Evolutionary conservation across 2,797 vertebrate species (phyloP), one percentile per base, ranked within the genome.

Genomic region (Buceros bicornis): DNA sequence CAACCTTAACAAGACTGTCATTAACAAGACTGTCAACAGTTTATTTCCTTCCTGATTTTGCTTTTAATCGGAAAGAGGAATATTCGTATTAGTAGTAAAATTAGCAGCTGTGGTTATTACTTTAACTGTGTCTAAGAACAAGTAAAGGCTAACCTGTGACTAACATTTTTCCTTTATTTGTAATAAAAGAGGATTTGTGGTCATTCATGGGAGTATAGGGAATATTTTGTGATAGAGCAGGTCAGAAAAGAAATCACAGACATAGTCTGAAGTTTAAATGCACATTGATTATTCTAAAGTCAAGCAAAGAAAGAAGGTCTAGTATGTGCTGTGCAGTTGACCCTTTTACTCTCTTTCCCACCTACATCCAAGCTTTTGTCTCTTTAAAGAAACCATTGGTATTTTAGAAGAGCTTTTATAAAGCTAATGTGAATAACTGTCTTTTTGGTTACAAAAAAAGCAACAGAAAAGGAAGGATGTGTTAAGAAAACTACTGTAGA

Each of bases 391-490:
- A 90, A n/a, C 37, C 50, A 28, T 28, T 81, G 66, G 6, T 60
- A 25, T 70, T 91, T 90, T 90, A 45, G 10, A 82, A 54, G 45
- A 48, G 43, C 26, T 93, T 93, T 91, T 71, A 17, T 53, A 78
- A 92, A 89, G 37, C 37, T 90, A 73, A 53, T 47, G 48, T 42
- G 76, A 94, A 42, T 84, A 90, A 82, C 82, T 89, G 74, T 35
- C 77, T 67, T 89, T 84, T 67, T 74, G 37, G 74, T 89, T 94
- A 87, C 78, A 64, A 94, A 95, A 97, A 96, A 96, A 92, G 90
- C 82, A 96, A 71, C 87, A 94, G 88, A 84, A 96, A 87, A 97
- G 96, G 96, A 97, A 97, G 96, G 96, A 97, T 97, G 90, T 97
- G 81, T 94, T 93, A 90, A 94, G 81, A 96, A 94, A 94, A 95